Evolutionary conservation across 92 coral and sea anemone species (phyloP).

Genomic region (Zoanthus sociatus): DNA sequence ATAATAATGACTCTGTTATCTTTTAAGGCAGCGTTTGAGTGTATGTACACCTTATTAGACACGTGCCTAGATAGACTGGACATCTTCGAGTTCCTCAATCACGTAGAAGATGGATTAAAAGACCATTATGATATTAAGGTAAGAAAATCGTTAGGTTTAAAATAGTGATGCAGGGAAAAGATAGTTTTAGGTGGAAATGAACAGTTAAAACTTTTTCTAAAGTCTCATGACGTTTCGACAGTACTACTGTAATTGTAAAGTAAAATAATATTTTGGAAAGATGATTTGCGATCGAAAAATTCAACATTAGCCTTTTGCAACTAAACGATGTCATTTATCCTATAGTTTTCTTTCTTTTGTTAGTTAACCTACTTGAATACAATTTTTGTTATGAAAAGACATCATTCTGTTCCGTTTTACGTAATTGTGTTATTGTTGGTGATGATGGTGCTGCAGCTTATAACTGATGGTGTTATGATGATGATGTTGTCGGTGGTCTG

Average conservation of each 20-base stretch:
- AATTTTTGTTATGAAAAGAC: no score
- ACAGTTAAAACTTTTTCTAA: not conserved
- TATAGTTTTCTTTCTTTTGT: no score
- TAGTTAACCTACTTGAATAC: no score
- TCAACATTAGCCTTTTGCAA: no score
- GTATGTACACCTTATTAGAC: conserved; percentile 97
- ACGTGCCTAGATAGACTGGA: conserved; percentile 95
- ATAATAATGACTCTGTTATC: not conserved
- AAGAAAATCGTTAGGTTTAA: not conserved
- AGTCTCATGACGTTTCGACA: no score
- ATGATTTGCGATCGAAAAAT: no score
- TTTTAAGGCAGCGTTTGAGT: conserved; percentile 98
- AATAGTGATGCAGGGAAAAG: not conserved
- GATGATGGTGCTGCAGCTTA: not conserved
- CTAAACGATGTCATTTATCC: no score
- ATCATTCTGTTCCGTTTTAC: no score
- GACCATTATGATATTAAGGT: conserved; percentile 99
- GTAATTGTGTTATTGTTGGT: not conserved
- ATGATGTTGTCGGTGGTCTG: no score
- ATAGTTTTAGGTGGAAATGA: no score
- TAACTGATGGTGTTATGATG: not conserved
- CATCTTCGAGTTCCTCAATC: conserved; percentile 95
- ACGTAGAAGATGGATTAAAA: conserved; percentile 98
- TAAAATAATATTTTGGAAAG: no score
- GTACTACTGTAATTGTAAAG: no score